Conservation (phyloP, 2,797 vertebrate species). For the Pangasius larnaudii region DNA sequence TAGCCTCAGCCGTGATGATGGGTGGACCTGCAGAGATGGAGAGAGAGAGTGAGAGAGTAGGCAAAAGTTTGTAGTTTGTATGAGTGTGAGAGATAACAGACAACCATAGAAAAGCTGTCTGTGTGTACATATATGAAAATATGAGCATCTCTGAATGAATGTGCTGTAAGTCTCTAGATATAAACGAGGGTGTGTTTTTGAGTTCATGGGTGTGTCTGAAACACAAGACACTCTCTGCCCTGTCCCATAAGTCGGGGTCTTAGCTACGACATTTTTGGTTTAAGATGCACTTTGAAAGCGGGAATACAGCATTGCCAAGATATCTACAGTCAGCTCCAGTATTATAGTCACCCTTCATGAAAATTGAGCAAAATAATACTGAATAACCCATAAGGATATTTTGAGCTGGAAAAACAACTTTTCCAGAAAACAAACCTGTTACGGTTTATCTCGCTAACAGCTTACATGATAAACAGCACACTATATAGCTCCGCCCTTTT, state of each 20-base stretch:
- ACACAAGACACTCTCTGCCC: background rate
- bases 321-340: too few relatives aligned
- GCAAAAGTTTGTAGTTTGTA: constrained; percentile 10
- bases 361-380: background rate
- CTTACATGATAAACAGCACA: background rate
- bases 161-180: background rate
- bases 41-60: constrained; percentile 5
- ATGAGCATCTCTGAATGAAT: background rate
- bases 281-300: background rate
- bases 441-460: background rate
- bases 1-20: constrained; percentile 81
- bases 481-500: background rate
- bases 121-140: background rate
- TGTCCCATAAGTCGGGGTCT: background rate
- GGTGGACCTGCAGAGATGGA: constrained; percentile 79
- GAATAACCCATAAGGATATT: background rate
- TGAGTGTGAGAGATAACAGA: background rate
- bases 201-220: background rate
- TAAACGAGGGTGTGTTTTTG: background rate
- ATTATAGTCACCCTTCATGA: background rate
- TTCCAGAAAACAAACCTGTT: background rate
- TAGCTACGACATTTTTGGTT: background rate
- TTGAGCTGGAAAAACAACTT: background rate
- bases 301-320: background rate
- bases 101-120: background rate